A percentile compares a stretch with the other conserved stretches of the same genome.
These are phyloP conservation scores for Uromys caudimaculatus DNA, from an alignment of 2,797 vertebrate genomes.

Conservation along the genomic window DNA sequence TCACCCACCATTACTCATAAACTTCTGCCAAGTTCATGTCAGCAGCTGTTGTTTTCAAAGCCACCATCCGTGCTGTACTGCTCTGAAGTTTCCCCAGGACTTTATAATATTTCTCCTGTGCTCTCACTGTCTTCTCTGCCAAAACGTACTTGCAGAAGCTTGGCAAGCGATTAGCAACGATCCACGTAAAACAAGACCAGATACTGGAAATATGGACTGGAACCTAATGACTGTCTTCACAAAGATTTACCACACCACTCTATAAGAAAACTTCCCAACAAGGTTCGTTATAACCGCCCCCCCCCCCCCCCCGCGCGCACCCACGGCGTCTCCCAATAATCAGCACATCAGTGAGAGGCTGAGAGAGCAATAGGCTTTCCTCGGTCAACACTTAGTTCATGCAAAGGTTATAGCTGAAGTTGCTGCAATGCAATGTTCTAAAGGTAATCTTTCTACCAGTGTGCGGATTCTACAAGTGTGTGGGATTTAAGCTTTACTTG, in stretches of 20 bases:
- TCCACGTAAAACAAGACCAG: not conserved
- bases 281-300: not conserved
- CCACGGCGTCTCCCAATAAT: not conserved
- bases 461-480: not conserved
- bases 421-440: conserved; percentile 46
- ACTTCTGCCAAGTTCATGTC: conserved; percentile 60
- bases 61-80: conserved; percentile 13
- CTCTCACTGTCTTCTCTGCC: conserved; percentile 37
- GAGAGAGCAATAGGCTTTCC: not conserved
- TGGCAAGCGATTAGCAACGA: not conserved
- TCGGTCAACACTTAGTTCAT: not conserved
- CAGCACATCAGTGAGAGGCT: not conserved
- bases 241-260: not conserved
- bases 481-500: conserved; percentile 52
- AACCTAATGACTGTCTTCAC: not conserved
- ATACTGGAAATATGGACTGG: not conserved
- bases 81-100: conserved; percentile 61
- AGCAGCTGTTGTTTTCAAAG: conserved; percentile 78
- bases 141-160: conserved; percentile 16
- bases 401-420: not conserved
- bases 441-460: conserved; percentile 11
- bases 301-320: not conserved
- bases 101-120: conserved; percentile 7
- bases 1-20: conserved; percentile 72
- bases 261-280: conserved; percentile 36